Percentiles rank a stretch among this genome's conserved stretches.
Conservation (phyloP, 2,797 vertebrate species). For the Staurois parvus region DNA sequence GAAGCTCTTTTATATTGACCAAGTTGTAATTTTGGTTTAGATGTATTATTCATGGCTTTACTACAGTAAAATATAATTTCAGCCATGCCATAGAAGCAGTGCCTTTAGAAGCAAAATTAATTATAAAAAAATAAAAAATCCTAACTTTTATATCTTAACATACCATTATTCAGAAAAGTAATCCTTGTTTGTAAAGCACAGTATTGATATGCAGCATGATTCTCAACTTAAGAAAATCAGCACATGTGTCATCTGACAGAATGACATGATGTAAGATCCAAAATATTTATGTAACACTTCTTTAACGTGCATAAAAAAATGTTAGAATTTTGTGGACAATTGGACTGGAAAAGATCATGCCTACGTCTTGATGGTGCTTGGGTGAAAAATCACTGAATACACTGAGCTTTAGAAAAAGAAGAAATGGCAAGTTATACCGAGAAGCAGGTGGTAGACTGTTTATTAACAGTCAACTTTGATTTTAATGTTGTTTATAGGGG, state of each 20-base stretch:
- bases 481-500: too few species aligned
- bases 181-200: not conserved
- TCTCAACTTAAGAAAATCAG: too few species aligned
- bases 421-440: too few species aligned
- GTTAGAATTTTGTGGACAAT: not conserved
- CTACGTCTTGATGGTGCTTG: too few species aligned
- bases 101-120: too few species aligned
- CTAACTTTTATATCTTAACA: not conserved
- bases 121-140: not conserved
- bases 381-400: too few species aligned
- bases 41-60: too few species aligned
- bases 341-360: too few species aligned
- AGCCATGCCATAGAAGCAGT: not conserved
- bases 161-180: not conserved
- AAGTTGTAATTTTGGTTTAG: not conserved
- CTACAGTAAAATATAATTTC: not conserved
- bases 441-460: too few species aligned
- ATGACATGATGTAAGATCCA: not conserved
- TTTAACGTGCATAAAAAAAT: not conserved
- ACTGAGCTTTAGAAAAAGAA: too few species aligned
- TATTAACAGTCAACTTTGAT: too few species aligned
- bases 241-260: not conserved
- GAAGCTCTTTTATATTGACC: not conserved
- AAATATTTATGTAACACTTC: not conserved
- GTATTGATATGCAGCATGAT: not conserved